Evolutionary conservation across 2,888 invertebrate genomes (phyloP), one percentile per base, ranked within the genome.

Genomic region (Torymus texanus): DNA sequence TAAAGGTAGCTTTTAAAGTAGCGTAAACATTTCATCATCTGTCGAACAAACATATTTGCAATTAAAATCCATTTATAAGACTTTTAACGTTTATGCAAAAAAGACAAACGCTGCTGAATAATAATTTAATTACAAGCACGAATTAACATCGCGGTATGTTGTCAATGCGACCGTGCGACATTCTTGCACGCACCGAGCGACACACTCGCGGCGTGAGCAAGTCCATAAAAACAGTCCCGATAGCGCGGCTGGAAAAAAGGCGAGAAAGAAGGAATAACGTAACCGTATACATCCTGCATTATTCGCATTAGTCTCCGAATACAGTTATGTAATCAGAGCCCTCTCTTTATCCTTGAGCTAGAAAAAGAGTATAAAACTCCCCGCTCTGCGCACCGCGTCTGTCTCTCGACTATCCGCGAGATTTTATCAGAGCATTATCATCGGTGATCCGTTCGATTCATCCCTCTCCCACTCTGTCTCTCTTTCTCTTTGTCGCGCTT

Each of bases 271-370:
- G n/a, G 18, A 51, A 18, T 5, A 58, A 10, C 29, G 63, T 68
- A 51, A 76, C 58, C 59, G 51, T 58, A 66, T 53, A 75, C 53
- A 76, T 75, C 63, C 68, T 78, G 67, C 58, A 68, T 73, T 73
- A 78, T 77, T 76, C 59, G 70, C 53, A 74, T 77, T 77, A 80
- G 14, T 56, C 59, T 16, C 56, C 41, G 50, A 66, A 53, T 78
- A 79, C 68, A 75, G 78, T 81, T 78, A 76, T 73, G 73, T 21
- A 81, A 73, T 78, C 65, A 66, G 68, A 75, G 58, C 18, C 67
- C 56, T 41, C 41, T 41, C 41, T 41, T 41, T 41, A 41, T 41
- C 41, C 41, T 41, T 41, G 18, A 29, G 51, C 56, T n/a, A 29
- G 56, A 12, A n/a, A 51, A 16, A 41, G 51, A 51, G n/a, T n/a